Base-by-base conservation (phyloP, 2,797 vertebrate genomes). In the Notoglanidium macrostoma region DNA sequence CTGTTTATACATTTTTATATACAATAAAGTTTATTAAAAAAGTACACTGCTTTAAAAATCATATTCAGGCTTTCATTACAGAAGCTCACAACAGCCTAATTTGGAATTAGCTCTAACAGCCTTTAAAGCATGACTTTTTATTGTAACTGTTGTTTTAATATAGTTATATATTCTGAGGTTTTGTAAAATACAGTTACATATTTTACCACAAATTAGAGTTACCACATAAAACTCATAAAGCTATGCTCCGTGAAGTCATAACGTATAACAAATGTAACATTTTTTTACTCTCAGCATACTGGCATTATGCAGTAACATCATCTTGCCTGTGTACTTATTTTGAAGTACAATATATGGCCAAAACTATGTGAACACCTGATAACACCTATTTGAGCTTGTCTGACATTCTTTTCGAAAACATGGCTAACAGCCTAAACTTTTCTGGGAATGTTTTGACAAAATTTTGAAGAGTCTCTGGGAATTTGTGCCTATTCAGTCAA, bases 11-110 rank as follows among this genome's bases (percentile, higher is more conserved):
- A 46, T 77, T n/a, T 65, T 85, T 85, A 77, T 49, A 76, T 51
- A 76, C 84, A 85, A 32, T 49, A 65, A 85, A 51, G 40, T 77
- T 51, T 21, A 77, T 76, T 21, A 21, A 49, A 63, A 63, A 76
- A 7, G 17, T 51, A 77, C 7, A 77, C 29, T 40, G 55, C 72
- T 76, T 23, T 65, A 26, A 23, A 49, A 65, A 46, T 26, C n/a
- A 35, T 11, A 5, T 73, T 65, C 17, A 65, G 59, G 59, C 21
- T 65, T 67, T 67, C 11, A 65, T 78, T 67, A 78, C 40, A 63
- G 84, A 51, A 51, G 11, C 23, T 85, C 17, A 85, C 17, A 63
- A 32, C 9, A 76, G 26, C 14, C 26, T 59, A n/a, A 15, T 9
- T 32, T 46, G 55, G 12, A 72, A 72, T 72, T 40, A 44, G 35